These are phyloP conservation scores for Aphelocoma coerulescens DNA, from an alignment of 2,113 vertebrate genomes.

Conservation along the genomic window DNA sequence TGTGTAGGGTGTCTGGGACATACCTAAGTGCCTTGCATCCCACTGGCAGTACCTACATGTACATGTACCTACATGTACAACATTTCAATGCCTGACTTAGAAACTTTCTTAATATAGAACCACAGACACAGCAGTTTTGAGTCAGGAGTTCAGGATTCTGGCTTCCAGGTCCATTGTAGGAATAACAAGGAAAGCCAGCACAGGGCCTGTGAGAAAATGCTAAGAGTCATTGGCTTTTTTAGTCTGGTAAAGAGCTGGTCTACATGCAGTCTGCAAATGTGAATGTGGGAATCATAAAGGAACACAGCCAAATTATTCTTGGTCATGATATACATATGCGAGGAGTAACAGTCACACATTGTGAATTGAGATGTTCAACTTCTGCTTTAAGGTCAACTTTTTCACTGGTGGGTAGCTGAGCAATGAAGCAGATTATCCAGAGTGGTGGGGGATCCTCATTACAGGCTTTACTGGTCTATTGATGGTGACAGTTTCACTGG, in stretches of 20 bases:
- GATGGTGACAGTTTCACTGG: background rate
- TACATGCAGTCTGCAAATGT: background rate
- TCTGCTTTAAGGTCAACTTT: background rate
- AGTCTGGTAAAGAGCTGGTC: background rate
- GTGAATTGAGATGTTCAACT: background rate
- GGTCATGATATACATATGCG: background rate
- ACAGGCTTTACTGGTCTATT: background rate
- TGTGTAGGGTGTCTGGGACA: background rate
- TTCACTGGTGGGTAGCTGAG: background rate
- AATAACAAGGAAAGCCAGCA: background rate
- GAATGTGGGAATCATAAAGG: accelerated
- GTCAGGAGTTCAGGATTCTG: background rate
- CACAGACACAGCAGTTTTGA: background rate
- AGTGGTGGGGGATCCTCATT: background rate
- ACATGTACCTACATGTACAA: background rate
- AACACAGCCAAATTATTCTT: background rate
- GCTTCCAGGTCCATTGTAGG: background rate
- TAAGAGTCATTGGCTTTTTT: background rate
- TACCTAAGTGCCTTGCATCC: background rate
- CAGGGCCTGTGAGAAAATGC: background rate
- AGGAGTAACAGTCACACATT: background rate
- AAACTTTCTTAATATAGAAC: background rate
- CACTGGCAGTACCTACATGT: background rate
- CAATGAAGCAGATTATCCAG: background rate
- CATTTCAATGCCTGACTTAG: background rate